These are phyloP conservation scores for Picathartes gymnocephalus DNA, from an alignment of 2,113 vertebrate species.

Conservation along the genomic window DNA sequence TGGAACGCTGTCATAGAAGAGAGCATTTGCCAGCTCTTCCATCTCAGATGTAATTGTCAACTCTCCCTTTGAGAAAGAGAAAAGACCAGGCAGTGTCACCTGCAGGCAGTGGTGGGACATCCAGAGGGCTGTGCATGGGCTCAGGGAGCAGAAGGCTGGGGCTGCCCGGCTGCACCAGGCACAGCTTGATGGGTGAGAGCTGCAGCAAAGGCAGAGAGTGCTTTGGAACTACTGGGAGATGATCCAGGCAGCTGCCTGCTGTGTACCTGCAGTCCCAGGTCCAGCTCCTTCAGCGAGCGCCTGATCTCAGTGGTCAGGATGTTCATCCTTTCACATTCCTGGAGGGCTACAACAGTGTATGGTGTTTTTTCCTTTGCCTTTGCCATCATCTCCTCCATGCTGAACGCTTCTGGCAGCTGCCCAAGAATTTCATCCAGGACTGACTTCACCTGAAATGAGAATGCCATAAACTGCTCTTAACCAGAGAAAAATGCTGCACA, in stretches of 20 bases:
- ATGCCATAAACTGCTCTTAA: not conserved
- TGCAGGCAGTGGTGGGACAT: not conserved
- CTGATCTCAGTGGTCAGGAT: conserved; percentile 67
- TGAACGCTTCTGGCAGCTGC: conserved; percentile 67
- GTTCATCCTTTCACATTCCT: conserved; percentile 79
- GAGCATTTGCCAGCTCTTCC: conserved; percentile 71
- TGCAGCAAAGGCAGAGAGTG: not conserved
- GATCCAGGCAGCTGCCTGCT: not conserved
- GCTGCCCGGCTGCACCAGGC: rapidly evolving
- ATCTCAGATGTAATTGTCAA: conserved; percentile 75
- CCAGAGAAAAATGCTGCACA: not conserved
- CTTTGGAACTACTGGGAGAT: not conserved
- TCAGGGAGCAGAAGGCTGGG: not conserved
- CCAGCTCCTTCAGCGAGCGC: conserved; percentile 70
- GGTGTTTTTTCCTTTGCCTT: conserved; percentile 69
- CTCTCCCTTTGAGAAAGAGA: conserved; percentile 64
- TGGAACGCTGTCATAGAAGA: conserved; percentile 71
- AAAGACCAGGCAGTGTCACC: not conserved
- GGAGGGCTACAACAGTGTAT: conserved; percentile 70
- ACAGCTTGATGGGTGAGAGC: rapidly evolving
- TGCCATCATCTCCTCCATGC: conserved; percentile 63
- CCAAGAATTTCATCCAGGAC: conserved; percentile 66
- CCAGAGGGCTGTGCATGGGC: not conserved
- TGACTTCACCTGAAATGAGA: conserved; percentile 63
- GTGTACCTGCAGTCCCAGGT: conserved; percentile 71